A percentile compares a stretch with the other conserved stretches of the same genome.
Conservation (phyloP, 2,113 vertebrate genomes). For the Sclerurus mexicanus region DNA sequence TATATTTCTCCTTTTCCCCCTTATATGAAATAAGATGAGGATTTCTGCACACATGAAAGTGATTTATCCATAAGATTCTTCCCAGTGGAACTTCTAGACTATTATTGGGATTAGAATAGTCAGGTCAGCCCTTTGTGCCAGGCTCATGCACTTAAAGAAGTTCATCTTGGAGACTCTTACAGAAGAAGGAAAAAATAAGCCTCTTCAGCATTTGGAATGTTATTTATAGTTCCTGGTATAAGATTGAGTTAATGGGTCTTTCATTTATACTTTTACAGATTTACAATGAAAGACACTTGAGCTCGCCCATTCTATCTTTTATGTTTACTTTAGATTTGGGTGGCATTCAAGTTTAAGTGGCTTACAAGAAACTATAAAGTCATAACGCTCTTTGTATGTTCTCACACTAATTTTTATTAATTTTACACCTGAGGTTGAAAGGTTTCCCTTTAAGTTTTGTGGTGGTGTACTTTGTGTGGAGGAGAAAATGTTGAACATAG, state of each 20-base stretch:
- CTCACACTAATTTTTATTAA: neutral
- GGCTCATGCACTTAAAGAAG: neutral
- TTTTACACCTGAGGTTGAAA: neutral
- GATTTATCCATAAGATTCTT: neutral
- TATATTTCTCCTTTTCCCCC: neutral
- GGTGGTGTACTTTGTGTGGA: accelerated
- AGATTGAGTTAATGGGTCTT: neutral
- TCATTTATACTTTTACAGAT: neutral
- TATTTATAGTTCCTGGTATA: neutral
- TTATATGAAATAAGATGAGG: neutral
- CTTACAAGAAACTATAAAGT: neutral
- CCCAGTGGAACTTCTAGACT: neutral
- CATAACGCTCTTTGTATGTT: neutral
- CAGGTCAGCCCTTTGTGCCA: accelerated
- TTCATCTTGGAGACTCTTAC: neutral
- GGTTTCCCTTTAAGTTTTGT: neutral
- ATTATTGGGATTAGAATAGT: neutral
- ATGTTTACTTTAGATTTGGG: neutral
- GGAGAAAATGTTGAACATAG: neutral
- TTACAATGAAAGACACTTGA: neutral
- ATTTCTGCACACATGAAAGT: neutral
- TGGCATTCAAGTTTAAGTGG: neutral
- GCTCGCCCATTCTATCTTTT: neutral
- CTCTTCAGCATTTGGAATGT: neutral
- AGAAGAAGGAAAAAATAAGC: neutral